Evolutionary conservation across 1,140 invertebrate genomes (phyloP), one percentile per base, ranked within the genome.

Genomic region (Riptortus pedestris): DNA sequence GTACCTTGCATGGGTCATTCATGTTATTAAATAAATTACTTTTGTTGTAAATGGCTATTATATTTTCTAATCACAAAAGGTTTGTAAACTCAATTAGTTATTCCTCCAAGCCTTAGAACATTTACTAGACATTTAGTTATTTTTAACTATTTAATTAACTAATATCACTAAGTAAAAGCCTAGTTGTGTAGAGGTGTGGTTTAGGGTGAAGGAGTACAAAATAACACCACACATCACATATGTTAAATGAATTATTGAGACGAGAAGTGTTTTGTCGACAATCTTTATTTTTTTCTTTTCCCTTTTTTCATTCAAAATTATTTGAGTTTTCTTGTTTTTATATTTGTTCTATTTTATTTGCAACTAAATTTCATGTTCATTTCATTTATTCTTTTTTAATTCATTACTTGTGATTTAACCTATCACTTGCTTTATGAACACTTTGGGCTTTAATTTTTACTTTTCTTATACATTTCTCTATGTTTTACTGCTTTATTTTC

Each of bases 371-470:
- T 38, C 31, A 38, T 38, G 31, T 14, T 38, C 14, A 5, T 38
- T 38, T 5, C 14, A 7, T 38, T 38, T 38, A 38, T 5, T 38
- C 31, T 14, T 38, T 14, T 14, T 38, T 38, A 7, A 7, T 7
- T 38, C 14, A 38, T 38, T 14, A 38, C 31, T 38, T 38, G 5
- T n/a, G 5, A 38, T 38, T 47, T 61, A 61, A 48, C 26, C 16
- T 47, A 26, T 26, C 38, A 47, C 38, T 58, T 43, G 24, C 38
- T 27, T 61, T 65, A 31, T 62, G 28, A 38, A 65, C 33, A 28
- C 28, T 65, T 59, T 14, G 28, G 26, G 51, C 28, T 57, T 26
- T 52, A 2, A 28, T 52, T 26, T 63, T 28, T 47, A 45, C 27
- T 47, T 55, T 26, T 55, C 3, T 55, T 7, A 26, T 55, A 55